These are phyloP conservation scores for Ephydatia muelleri DNA, from an alignment of 37 sponge, comb jelly and placozoan species.

Conservation along the genomic window DNA sequence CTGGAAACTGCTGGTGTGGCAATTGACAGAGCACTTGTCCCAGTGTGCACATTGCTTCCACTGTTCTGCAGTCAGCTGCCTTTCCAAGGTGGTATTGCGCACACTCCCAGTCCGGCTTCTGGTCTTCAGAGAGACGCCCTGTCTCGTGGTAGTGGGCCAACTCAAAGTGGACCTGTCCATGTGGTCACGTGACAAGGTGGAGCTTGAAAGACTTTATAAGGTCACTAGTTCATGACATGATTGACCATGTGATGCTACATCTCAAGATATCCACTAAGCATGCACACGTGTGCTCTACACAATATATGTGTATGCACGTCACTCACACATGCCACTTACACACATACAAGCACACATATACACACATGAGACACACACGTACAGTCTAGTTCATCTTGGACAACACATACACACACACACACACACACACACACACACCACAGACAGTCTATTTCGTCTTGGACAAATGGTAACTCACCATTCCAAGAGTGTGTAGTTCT, in stretches of 20 bases:
- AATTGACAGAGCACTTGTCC: conserved; percentile 64
- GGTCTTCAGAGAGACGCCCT: conserved; percentile 77
- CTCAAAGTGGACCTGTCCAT: conserved; percentile 74
- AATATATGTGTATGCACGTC: too few relatives aligned
- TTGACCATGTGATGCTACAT: too few relatives aligned
- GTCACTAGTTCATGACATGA: too few relatives aligned
- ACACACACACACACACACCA: background rate
- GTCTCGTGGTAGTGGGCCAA: conserved; percentile 74
- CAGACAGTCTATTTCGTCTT: background rate
- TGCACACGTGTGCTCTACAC: too few relatives aligned
- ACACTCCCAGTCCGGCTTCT: conserved; percentile 46
- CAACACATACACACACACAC: background rate
- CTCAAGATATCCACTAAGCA: too few relatives aligned
- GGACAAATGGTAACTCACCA: conserved; percentile 8
- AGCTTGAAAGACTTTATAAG: background rate
- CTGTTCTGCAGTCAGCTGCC: conserved; percentile 55
- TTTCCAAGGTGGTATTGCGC: conserved; percentile 70
- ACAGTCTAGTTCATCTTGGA: too few relatives aligned
- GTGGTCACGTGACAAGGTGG: background rate
- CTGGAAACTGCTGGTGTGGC: conserved; percentile 61
- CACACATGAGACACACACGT: background rate
- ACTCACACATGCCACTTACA: too few relatives aligned
- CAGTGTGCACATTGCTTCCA: conserved; percentile 40
- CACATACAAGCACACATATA: background rate
- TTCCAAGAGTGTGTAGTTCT: conserved; percentile 46